These are phyloP conservation scores for Gymnobelideus leadbeateri DNA, from an alignment of 2,113 vertebrate genomes.

Conservation along the genomic window DNA sequence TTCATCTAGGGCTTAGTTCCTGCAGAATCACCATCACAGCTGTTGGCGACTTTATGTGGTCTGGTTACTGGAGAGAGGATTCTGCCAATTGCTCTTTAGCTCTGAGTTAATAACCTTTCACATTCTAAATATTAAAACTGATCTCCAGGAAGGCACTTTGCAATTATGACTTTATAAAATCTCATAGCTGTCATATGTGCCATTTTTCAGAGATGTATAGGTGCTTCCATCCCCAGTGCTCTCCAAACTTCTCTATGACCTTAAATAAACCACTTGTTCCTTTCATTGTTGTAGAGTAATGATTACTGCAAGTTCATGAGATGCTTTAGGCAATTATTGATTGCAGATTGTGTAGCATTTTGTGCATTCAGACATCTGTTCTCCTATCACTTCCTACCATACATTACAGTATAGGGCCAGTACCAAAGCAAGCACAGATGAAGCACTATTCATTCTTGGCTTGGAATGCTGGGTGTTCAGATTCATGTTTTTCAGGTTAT, in stretches of 20 bases:
- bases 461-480: not conserved
- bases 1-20: not conserved
- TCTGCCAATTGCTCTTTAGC: not conserved
- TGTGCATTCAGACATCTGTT: not conserved
- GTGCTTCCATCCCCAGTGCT: not conserved
- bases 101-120: not conserved
- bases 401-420: not conserved
- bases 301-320: not conserved
- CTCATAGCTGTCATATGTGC: not conserved
- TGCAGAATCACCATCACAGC: not conserved
- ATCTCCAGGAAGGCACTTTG: not conserved
- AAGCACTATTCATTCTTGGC: not conserved
- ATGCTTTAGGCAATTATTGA: not conserved
- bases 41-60: not conserved
- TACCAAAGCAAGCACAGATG: not conserved
- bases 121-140: not conserved
- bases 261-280: not conserved
- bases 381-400: not conserved
- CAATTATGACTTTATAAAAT: not conserved
- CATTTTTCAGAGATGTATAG: not conserved
- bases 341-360: not conserved
- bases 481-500: not conserved
- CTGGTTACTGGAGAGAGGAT: not conserved
- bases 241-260: not conserved
- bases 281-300: not conserved